Evolutionary conservation across 2,888 invertebrate species (phyloP), one percentile per base, ranked within the genome.

Genomic region (Buathra laborator): DNA sequence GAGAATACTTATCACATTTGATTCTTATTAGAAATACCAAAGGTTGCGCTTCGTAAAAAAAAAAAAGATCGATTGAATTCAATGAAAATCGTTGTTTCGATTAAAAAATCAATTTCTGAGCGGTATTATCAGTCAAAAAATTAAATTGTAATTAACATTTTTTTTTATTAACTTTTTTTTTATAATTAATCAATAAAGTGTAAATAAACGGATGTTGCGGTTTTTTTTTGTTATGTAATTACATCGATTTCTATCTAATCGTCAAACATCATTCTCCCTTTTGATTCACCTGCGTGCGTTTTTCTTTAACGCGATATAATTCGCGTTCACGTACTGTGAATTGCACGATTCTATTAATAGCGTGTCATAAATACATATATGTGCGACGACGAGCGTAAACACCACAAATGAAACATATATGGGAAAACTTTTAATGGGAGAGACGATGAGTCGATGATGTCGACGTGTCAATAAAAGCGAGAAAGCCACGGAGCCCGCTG

Each of bases 391-490:
- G 19, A 56, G 24, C 56, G 56, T 19, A 53, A 43, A 44, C 24
- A 67, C n/a, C 66, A 46, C 51, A 53, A 71, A 71, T 53, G 53
- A 71, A 71, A 71, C 71, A 19, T 37, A 16, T 32, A 76, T 48
- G 51, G 56, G 37, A 37, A 24, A 56, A 56, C 48, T 48, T 76
- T 76, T 51, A 76, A 75, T 51, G 76, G 81, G 66, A 62, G 48
- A 51, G 46, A 48, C 46, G 32, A 48, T 37, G 32, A 16, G 19
- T 56, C 37, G 44, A 53, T 56, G 67, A 12, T 46, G 67, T 68
- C 59, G 67, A 81, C 56, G 74, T 67, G 74, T 67, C 67, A 81
- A 81, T 75, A 67, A 81, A 71, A 68, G 37, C 48, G 81, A 67
- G 67, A 59, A 67, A 53, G 56, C 56, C 7, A 12, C 10, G 12